Evolutionary conservation across 2,797 vertebrate species (phyloP).

Genomic region (Intellagama lesueurii): DNA sequence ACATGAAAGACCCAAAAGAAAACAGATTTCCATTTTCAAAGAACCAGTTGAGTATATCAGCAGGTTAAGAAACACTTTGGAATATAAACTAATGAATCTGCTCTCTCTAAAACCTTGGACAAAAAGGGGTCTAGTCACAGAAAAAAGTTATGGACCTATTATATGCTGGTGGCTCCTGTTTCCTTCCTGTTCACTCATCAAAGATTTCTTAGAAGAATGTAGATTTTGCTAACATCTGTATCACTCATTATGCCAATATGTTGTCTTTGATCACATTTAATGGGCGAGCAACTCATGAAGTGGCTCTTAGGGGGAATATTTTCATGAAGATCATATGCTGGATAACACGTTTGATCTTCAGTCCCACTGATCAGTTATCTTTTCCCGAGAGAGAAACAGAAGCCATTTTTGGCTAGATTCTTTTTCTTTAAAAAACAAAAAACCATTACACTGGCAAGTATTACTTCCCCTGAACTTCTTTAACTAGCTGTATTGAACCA

Average conservation of each 20-base stretch:
- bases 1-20: conserved; percentile 10
- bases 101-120: background rate
- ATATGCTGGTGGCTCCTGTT: background rate
- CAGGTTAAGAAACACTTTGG: background rate
- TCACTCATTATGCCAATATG: conserved; percentile 10
- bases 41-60: conserved; percentile 9
- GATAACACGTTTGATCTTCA: conserved; percentile 24
- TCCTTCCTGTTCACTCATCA: background rate
- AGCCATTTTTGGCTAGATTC: background rate
- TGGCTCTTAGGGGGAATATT: conserved; percentile 4
- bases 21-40: conserved; percentile 2
- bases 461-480: background rate
- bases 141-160: background rate
- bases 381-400: background rate
- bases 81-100: conserved; percentile 13
- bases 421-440: background rate
- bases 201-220: background rate
- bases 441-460: background rate
- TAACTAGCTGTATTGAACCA: background rate
- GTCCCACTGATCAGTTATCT: conserved; percentile 9
- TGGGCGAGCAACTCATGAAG: background rate
- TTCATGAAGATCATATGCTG: conserved; percentile 8
- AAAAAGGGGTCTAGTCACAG: background rate
- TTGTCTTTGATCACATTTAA: conserved; percentile 27
- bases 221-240: background rate